phyloP scores from a whole-genome alignment of 53 echinoderm and acorn worm species.

The Echinarachnius parma region DNA sequence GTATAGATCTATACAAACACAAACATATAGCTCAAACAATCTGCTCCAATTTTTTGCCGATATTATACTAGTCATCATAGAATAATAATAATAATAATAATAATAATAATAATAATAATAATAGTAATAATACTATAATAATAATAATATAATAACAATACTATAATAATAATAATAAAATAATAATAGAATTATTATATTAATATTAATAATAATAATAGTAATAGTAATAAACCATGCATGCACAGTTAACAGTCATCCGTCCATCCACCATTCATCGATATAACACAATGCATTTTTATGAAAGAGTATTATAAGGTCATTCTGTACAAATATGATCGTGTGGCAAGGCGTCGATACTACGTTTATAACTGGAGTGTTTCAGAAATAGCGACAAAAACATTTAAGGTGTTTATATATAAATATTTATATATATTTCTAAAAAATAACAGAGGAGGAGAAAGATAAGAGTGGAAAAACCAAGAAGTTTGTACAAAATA shows the following conservation, averaged over 20 bases:
- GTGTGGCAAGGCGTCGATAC: constrained; percentile 35
- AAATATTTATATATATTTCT: neutral
- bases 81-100: too few relatives aligned
- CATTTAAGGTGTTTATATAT: neutral
- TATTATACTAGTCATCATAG: too few relatives aligned
- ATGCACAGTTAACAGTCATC: neutral
- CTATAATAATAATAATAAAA: too few relatives aligned
- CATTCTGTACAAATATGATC: constrained; percentile 9
- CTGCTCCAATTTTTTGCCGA: too few relatives aligned
- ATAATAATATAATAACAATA: too few relatives aligned
- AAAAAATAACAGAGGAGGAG: neutral
- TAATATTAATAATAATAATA: too few relatives aligned
- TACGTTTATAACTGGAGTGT: constrained; percentile 7
- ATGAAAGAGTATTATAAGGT: constrained; percentile 37
- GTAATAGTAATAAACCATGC: neutral
- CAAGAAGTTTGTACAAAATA: too few relatives aligned
- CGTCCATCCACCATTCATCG: neutral
- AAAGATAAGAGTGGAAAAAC: neutral
- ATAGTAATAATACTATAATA: too few relatives aligned
- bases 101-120: too few relatives aligned
- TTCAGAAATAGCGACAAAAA: too few relatives aligned
- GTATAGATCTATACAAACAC: constrained; percentile 19
- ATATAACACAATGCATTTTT: constrained; percentile 32
- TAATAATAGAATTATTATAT: too few relatives aligned
- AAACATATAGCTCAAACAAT: constrained; percentile 4